A percentile compares a stretch with the other conserved stretches of the same genome.
These are phyloP conservation scores for Caradrina kadenii DNA, from an alignment of 2,888 invertebrate species.

Conservation along the genomic window DNA sequence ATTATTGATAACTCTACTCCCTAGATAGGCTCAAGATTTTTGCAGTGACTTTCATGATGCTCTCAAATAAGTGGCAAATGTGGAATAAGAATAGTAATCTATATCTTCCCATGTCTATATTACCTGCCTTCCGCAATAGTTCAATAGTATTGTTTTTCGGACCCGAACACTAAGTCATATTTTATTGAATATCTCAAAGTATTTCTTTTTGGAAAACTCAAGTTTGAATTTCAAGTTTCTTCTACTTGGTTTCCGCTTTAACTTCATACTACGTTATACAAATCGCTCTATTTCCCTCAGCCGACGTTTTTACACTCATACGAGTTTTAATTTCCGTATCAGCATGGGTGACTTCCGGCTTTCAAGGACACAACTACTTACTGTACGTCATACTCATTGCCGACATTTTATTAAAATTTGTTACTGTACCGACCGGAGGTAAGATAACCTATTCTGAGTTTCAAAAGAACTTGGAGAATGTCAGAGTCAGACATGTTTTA, in stretches of 20 bases:
- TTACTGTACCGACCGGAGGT: slow-evolving; percentile 2
- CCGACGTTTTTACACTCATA: slow-evolving; percentile 38
- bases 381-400: slow-evolving; percentile 19
- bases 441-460: background rate
- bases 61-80: slow-evolving; percentile 4
- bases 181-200: background rate
- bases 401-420: slow-evolving; percentile 17
- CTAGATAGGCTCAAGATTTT: background rate
- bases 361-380: slow-evolving; percentile 38
- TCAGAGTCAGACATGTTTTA: background rate
- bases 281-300: slow-evolving; percentile 45
- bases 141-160: background rate
- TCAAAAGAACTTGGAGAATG: background rate
- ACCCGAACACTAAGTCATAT: background rate
- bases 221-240: slow-evolving; percentile 1
- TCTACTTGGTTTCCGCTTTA: background rate
- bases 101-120: too few relatives aligned
- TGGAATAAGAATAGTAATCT: background rate
- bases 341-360: slow-evolving; percentile 35
- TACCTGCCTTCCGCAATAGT: too few relatives aligned
- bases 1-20: slow-evolving; percentile 16
- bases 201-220: background rate
- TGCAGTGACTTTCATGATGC: background rate
- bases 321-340: slow-evolving; percentile 59
- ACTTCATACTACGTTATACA: slow-evolving; percentile 11